phyloP scores from a whole-genome alignment of 2,113 vertebrate species.

The Melanostigma gelatinosum region DNA sequence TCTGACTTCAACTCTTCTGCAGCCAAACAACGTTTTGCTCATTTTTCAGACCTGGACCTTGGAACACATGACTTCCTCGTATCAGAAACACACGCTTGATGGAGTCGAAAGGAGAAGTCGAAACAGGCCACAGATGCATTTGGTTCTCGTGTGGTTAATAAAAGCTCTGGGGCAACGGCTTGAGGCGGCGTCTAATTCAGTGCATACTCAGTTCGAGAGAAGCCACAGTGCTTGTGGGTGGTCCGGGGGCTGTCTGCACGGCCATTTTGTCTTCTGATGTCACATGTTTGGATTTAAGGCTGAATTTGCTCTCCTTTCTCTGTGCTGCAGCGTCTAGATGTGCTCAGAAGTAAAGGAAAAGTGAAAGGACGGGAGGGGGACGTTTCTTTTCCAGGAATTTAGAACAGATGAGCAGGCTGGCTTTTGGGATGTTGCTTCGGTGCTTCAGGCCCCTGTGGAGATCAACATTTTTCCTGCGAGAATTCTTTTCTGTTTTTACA shows the following conservation, averaged over 20 bases:
- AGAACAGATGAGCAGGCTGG: conserved; percentile 48
- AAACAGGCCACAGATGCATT: conserved; percentile 60
- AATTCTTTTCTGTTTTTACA: conserved; percentile 48
- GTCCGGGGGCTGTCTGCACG: conserved; percentile 57
- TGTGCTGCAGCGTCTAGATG: conserved; percentile 38
- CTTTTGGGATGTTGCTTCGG: conserved; percentile 36
- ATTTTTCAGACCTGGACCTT: neutral
- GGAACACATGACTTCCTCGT: conserved; percentile 46
- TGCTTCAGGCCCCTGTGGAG: conserved; percentile 11
- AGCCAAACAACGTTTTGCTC: conserved; percentile 8
- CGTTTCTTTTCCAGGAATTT: conserved; percentile 23
- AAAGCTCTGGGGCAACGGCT: conserved; percentile 58
- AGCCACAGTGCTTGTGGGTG: conserved; percentile 65
- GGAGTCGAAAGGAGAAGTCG: conserved; percentile 62
- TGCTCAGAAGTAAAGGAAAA: conserved; percentile 49
- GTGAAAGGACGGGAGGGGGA: conserved; percentile 35
- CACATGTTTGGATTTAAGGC: conserved; percentile 78
- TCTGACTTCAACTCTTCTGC: neutral
- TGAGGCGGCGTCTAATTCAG: conserved; percentile 58
- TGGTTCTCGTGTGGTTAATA: conserved; percentile 65
- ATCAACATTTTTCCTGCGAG: conserved; percentile 26
- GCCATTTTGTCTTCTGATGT: conserved; percentile 74
- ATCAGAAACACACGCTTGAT: conserved; percentile 18
- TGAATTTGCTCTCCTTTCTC: conserved; percentile 66
- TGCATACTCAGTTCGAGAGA: conserved; percentile 60